Evolutionary conservation across 2,888 invertebrate species (phyloP).

Genomic region (Octodonta nipae): DNA sequence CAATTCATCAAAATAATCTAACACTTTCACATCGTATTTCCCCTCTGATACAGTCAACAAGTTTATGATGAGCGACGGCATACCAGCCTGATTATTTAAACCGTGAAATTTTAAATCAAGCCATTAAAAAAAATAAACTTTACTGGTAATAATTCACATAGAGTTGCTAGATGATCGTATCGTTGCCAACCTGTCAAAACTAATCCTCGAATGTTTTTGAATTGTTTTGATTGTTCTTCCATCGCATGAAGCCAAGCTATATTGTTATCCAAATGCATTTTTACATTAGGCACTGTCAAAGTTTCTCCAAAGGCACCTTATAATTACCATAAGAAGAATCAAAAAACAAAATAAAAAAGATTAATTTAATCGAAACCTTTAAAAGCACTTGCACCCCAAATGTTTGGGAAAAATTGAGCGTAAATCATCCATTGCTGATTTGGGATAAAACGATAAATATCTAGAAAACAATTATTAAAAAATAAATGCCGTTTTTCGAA

Average conservation of each 20-base stretch:
- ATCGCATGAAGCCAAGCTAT: slow-evolving; percentile 56
- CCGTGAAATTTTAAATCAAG: no score
- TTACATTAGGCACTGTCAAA: slow-evolving; percentile 50
- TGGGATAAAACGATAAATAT: slow-evolving; percentile 41
- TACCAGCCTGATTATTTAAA: no score
- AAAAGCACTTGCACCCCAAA: slow-evolving; percentile 63
- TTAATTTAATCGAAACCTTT: no score
- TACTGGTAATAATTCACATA: slow-evolving; percentile 59
- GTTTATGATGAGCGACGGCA: slow-evolving; percentile 51
- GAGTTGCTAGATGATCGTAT: slow-evolving; percentile 59
- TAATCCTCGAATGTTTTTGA: slow-evolving; percentile 41
- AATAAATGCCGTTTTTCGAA: no score
- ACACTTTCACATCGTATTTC: slow-evolving; percentile 48
- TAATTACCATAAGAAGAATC: no score
- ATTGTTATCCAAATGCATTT: slow-evolving; percentile 57
- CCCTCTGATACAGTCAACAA: slow-evolving; percentile 47
- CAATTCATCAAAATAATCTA: no score
- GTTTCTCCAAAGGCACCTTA: slow-evolving; percentile 62
- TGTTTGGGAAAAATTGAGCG: slow-evolving; percentile 49
- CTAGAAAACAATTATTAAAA: no score
- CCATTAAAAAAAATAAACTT: no score
- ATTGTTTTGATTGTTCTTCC: slow-evolving; percentile 42
- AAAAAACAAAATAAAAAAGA: no score
- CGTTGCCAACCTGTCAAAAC: slow-evolving; percentile 44
- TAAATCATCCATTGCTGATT: slow-evolving; percentile 52